phyloP scores from a whole-genome alignment of 2,888 invertebrate species.

The Cremastinae sp. region DNA sequence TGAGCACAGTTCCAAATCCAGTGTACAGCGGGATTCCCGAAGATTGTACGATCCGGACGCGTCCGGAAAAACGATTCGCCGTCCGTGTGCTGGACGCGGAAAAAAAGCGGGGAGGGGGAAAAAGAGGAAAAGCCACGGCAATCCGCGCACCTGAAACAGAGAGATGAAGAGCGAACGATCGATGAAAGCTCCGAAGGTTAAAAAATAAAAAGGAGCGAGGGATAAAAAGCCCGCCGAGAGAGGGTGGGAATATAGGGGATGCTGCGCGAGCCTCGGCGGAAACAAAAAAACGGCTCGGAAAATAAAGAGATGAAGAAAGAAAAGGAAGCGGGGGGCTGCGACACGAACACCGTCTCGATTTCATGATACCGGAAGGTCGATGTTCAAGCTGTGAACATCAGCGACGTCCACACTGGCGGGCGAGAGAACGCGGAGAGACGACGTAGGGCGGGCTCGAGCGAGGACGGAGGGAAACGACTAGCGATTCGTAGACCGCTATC shows the following conservation, averaged over 20 bases:
- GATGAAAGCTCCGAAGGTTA: conserved; percentile 18
- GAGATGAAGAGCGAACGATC: conserved; percentile 22
- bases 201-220: conserved; percentile 25
- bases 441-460: not conserved
- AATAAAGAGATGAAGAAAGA: conserved; percentile 19
- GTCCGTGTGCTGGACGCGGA: not conserved
- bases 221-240: too few species aligned
- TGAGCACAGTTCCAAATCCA: not conserved
- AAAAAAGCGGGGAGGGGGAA: not conserved
- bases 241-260: conserved; percentile 6
- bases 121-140: too few species aligned
- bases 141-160: not conserved
- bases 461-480: too few species aligned
- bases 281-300: conserved; percentile 4
- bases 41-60: too few species aligned
- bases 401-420: not conserved
- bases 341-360: conserved; percentile 31
- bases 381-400: conserved; percentile 33
- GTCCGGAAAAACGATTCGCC: too few species aligned
- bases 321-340: conserved; percentile 9
- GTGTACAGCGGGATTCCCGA: not conserved
- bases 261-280: not conserved
- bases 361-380: conserved; percentile 35
- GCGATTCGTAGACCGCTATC: too few species aligned
- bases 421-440: conserved; percentile 1